Base-by-base conservation (phyloP, 2,797 vertebrate genomes). In the Diplodus puntazzo region DNA sequence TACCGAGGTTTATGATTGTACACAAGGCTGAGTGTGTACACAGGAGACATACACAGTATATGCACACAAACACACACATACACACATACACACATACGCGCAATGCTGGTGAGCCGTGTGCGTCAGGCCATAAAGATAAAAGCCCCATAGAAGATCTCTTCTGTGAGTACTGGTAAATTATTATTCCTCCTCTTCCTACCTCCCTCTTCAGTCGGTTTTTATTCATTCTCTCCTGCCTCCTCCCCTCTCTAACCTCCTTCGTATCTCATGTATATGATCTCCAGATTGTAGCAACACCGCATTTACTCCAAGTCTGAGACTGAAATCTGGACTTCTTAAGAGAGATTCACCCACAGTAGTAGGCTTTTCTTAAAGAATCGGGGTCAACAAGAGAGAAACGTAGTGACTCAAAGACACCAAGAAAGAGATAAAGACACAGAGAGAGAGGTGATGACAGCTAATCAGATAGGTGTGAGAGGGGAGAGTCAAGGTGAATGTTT, bases 121-220 rank as follows among this genome's bases (percentile, higher is more conserved):
- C 14, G 11, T 70, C 73, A 55, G 83, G 61, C 86, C 60, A 84
- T 94, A 89, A 93, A 92, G 92, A 66, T 83, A 80, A 94, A 94
- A 90, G 50, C 74, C 64, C 74, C 86, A 80, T 81, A 61, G 73
- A 85, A 90, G 83, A 81, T 72, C 82, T 80, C 76, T 73, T 53
- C 54, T 50, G 63, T 62, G 80, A 82, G 79, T 77, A 54, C 68
- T 80, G 77, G 74, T 88, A 79, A 85, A 85, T 92, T 76, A 88
- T 92, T 90, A 85, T 91, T 83, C 69, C 82, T 68, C 76, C 72
- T 73, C 69, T 77, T 43, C 61, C 79, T 58, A 14, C 62, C 71
- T 79, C 75, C 55, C 50, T 69, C 52, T 74, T n/a, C 7, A 20
- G 66, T 65, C 27, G 5, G 6, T 72, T 69, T 65, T 70, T 74